These are phyloP conservation scores for Cacoxenus indagator DNA, from an alignment of 2,888 invertebrate genomes.

Conservation along the genomic window DNA sequence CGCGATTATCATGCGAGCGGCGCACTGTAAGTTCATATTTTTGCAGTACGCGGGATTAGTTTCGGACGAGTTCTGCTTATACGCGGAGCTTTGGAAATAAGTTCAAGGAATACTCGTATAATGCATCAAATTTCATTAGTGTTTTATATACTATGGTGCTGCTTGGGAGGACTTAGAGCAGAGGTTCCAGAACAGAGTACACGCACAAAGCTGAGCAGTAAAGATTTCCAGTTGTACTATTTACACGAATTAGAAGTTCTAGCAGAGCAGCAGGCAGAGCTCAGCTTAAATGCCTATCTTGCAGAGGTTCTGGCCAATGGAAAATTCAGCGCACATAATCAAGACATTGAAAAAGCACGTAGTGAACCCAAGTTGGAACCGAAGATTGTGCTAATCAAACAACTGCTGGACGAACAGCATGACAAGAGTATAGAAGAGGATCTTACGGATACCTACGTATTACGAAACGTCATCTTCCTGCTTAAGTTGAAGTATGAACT, in stretches of 20 bases:
- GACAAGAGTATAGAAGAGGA: conserved; percentile 18
- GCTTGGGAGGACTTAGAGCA: conserved; percentile 16
- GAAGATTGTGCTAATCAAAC: conserved; percentile 60
- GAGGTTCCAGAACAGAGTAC: too few relatives aligned
- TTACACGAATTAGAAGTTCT: conserved; percentile 34
- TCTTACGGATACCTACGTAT: conserved; percentile 40
- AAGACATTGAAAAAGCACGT: conserved; percentile 36
- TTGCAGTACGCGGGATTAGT: conserved; percentile 37
- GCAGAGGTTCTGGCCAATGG: conserved; percentile 38
- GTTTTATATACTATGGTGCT: conserved; percentile 23
- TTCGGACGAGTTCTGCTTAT: not conserved
- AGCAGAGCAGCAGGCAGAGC: conserved; percentile 39
- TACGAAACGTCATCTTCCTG: conserved; percentile 57
- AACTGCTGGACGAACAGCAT: conserved; percentile 50
- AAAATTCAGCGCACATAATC: conserved; percentile 38
- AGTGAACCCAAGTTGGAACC: conserved; percentile 36
- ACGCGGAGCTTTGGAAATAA: conserved; percentile 8
- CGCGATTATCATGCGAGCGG: conserved; percentile 3
- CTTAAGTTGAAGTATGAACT: conserved; percentile 48
- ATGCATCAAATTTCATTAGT: conserved; percentile 34
- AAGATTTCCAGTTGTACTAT: conserved; percentile 50
- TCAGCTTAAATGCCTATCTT: conserved; percentile 49
- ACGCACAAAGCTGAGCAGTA: conserved; percentile 29
- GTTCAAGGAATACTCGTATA: conserved; percentile 8
- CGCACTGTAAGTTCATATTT: not conserved